phyloP scores from a whole-genome alignment of 2,797 vertebrate species.

The Menidia menidia region DNA sequence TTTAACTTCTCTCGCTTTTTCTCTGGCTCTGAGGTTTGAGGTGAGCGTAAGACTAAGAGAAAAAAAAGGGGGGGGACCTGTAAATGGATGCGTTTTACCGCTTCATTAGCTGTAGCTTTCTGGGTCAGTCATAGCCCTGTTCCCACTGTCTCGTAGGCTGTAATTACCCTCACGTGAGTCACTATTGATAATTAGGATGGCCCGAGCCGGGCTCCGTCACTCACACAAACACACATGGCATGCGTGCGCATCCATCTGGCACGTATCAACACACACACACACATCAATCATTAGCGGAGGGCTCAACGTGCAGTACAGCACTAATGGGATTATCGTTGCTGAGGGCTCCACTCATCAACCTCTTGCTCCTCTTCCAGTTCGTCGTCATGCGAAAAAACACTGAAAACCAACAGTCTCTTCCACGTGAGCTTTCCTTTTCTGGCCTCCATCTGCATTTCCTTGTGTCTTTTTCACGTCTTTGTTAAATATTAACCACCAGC shows the following conservation, averaged over 20 bases:
- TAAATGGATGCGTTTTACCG: constrained; percentile 35
- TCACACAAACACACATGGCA: constrained; percentile 16
- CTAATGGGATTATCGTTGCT: constrained; percentile 77
- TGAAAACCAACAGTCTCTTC: not conserved
- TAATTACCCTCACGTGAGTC: constrained; percentile 77
- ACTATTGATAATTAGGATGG: constrained; percentile 69
- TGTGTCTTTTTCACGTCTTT: constrained; percentile 5
- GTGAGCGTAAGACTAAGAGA: constrained; percentile 31
- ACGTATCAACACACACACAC: constrained; percentile 38
- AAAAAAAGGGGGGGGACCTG: not conserved
- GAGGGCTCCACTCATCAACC: constrained; percentile 68
- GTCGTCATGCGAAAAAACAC: constrained; percentile 27
- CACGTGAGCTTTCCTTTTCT: constrained; percentile 3
- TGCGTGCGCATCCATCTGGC: constrained; percentile 19
- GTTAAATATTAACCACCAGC: not conserved
- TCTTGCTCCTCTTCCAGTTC: constrained; percentile 49
- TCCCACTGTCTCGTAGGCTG: constrained; percentile 61
- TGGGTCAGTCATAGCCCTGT: constrained; percentile 69
- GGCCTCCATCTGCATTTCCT: not conserved
- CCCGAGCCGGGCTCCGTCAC: constrained; percentile 25
- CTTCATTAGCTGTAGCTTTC: constrained; percentile 65
- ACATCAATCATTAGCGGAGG: constrained; percentile 62
- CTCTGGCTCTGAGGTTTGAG: constrained; percentile 36
- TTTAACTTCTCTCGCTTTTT: constrained; percentile 27
- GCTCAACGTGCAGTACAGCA: constrained; percentile 60